phyloP scores from a whole-genome alignment of 2,797 vertebrate genomes.

The Natrix natrix region DNA sequence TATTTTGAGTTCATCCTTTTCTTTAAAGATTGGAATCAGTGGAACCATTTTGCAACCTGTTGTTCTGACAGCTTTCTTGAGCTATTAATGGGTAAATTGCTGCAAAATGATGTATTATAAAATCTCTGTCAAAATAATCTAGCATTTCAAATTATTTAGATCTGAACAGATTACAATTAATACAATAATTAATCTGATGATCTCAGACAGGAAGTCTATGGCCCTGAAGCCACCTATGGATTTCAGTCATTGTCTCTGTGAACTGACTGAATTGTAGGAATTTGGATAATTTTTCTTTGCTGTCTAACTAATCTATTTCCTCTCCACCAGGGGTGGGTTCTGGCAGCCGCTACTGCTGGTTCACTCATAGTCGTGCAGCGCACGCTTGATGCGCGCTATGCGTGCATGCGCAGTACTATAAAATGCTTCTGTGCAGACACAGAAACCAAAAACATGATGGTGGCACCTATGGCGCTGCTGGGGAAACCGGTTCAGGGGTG shows the following conservation, averaged over 20 bases:
- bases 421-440: no score
- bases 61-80: not conserved
- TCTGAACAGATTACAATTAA: not conserved
- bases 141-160: not conserved
- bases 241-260: not conserved
- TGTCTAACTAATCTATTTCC: no score
- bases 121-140: not conserved
- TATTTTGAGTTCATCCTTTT: conserved; percentile 15
- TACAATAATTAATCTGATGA: not conserved
- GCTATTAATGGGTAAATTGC: not conserved
- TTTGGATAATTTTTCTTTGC: no score
- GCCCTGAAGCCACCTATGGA: not conserved
- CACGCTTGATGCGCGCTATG: no score
- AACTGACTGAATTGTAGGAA: no score
- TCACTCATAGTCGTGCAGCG: no score
- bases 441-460: no score
- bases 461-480: no score
- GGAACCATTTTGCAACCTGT: not conserved
- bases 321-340: no score
- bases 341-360: no score
- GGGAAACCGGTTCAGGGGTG: no score
- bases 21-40: conserved; percentile 16
- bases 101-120: not conserved
- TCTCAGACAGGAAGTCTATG: not conserved
- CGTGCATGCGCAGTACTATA: no score